These are phyloP conservation scores for Dermochelys coriacea DNA, from an alignment of 2,797 vertebrate species.

Conservation along the genomic window DNA sequence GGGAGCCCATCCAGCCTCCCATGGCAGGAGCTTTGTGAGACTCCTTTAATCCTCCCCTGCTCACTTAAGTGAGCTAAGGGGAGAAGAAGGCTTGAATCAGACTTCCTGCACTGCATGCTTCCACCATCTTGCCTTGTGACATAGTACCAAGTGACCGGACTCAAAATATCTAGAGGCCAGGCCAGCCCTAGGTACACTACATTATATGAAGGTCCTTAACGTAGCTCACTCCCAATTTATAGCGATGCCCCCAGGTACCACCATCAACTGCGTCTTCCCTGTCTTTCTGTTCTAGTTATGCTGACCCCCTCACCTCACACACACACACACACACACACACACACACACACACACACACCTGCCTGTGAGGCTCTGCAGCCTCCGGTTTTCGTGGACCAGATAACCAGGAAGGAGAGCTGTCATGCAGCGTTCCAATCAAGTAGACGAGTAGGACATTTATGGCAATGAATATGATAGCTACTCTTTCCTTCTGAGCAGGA, in stretches of 20 bases:
- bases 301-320: not conserved
- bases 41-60: not conserved
- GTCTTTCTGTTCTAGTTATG: not conserved
- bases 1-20: not conserved
- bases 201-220: not conserved
- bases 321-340: no score
- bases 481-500: not conserved
- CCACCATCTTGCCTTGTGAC: not conserved
- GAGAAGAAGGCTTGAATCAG: not conserved
- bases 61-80: not conserved
- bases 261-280: not conserved
- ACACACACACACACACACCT: not conserved
- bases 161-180: not conserved
- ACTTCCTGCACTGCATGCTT: not conserved
- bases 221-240: not conserved
- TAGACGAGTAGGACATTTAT: not conserved
- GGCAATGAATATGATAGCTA: not conserved
- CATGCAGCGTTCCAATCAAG: not conserved
- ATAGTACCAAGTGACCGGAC: not conserved
- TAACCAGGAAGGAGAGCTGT: not conserved
- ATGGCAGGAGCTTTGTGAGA: not conserved
- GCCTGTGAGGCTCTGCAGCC: not conserved
- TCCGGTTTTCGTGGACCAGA: not conserved
- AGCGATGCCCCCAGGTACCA: accelerated
- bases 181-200: not conserved